phyloP scores from a whole-genome alignment of 1,140 invertebrate species.

The Hypsibius dujardini region DNA sequence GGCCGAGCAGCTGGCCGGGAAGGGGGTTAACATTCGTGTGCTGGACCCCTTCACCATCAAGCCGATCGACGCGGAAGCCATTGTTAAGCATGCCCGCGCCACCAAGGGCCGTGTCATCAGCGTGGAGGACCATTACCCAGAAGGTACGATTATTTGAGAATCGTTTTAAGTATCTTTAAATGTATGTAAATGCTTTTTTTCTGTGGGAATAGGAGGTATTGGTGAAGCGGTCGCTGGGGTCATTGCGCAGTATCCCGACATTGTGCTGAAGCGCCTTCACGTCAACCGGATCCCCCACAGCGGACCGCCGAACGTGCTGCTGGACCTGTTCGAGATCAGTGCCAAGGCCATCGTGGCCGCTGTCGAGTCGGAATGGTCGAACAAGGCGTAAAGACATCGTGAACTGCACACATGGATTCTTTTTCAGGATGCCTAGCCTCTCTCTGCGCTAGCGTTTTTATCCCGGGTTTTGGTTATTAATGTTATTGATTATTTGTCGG shows the following conservation, averaged over 20 bases:
- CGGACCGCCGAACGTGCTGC: constrained; percentile 60
- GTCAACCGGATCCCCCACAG: constrained; percentile 75
- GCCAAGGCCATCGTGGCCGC: constrained; percentile 56
- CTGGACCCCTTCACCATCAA: constrained; percentile 90
- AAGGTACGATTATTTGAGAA: constrained; percentile 41
- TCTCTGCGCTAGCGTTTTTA: neutral
- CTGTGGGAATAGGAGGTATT: constrained; percentile 42
- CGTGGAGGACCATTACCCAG: constrained; percentile 90
- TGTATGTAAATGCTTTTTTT: constrained; percentile 13
- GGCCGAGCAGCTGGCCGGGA: constrained; percentile 50
- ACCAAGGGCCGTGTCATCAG: constrained; percentile 66
- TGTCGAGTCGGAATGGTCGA: constrained; percentile 29
- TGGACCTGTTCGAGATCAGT: constrained; percentile 74
- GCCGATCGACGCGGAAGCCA: constrained; percentile 62
- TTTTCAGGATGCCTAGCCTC: too few species aligned
- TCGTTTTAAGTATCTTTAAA: neutral
- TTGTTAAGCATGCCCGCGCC: constrained; percentile 57
- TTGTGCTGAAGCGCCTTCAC: constrained; percentile 62
- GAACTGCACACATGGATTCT: neutral
- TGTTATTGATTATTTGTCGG: neutral
- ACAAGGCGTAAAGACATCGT: neutral
- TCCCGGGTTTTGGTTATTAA: neutral
- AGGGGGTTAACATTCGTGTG: constrained; percentile 50
- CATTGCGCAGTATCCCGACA: constrained; percentile 47
- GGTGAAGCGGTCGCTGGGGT: constrained; percentile 80